phyloP scores from a whole-genome alignment of 2,797 vertebrate species.

The Hybognathus amarus region DNA sequence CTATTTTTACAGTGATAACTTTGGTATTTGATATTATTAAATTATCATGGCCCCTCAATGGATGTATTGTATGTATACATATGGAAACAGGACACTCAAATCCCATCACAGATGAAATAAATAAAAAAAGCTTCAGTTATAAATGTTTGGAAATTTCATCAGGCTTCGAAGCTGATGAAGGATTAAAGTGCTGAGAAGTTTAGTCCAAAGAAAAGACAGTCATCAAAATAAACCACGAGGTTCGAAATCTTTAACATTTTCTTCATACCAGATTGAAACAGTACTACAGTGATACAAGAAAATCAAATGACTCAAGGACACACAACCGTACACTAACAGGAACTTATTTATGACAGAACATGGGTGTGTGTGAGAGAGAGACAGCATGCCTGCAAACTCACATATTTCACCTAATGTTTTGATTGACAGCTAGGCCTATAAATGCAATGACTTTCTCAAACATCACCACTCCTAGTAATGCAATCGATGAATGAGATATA shows the following conservation, averaged over 20 bases:
- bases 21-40: constrained; percentile 64
- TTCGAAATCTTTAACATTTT: constrained; percentile 51
- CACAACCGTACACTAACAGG: constrained; percentile 22
- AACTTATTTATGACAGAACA: constrained; percentile 28
- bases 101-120: constrained; percentile 43
- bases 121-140: constrained; percentile 47
- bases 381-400: constrained; percentile 13
- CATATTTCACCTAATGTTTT: constrained; percentile 15
- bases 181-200: constrained; percentile 52
- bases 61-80: constrained; percentile 51
- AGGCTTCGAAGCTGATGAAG: constrained; percentile 43
- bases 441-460: constrained; percentile 21
- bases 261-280: constrained; percentile 49
- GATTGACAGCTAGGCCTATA: constrained; percentile 24
- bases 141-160: constrained; percentile 53
- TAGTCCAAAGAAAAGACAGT: constrained; percentile 58
- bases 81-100: constrained; percentile 26
- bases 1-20: constrained; percentile 67
- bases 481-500: neutral
- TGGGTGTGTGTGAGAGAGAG: constrained; percentile 24
- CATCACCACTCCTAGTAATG: neutral
- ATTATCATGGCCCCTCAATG: constrained; percentile 52
- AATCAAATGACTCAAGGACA: constrained; percentile 15
- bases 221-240: constrained; percentile 58
- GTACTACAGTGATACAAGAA: constrained; percentile 23